Evolutionary conservation across 1,140 invertebrate genomes (phyloP), one percentile per base, ranked within the genome.

Genomic region (Orchesella cincta): DNA sequence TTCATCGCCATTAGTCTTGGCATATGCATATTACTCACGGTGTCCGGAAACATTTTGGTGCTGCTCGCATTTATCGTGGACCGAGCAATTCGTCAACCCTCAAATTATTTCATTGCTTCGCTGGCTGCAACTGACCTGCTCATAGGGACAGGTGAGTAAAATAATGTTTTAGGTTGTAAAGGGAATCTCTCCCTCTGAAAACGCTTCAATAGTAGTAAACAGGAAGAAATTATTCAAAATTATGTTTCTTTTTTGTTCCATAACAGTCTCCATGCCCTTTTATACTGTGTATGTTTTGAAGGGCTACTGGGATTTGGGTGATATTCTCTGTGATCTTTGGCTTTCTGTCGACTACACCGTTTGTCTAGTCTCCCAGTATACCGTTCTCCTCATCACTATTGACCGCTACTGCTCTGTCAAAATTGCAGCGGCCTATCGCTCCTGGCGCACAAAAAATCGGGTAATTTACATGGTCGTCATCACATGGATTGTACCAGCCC

Each of bases 331-430:
- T 86, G 98, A 99, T 86, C 88, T 99, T 36, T 99, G 98, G 98
- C 89, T 99, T 0, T 98, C 97, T 0, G 94, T 99, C 26, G 98
- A 99, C 87, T 99, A 99, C 86, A 99, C 97, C 3, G 97, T 99
- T 0, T 99, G 98, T 84, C 88, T 99, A 28, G 97, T 98, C 2
- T 99, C 97, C 1, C 98, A 99, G 85, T 99, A 99, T 86, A 99
- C 98, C 0, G 98, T 99, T 1, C 90, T 99, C 33, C 89, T 98
- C 67, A 99, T 99, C 81, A 99, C 98, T 18, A 95, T 99, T 72
- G 98, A 99, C 86, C 90, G 98, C 79, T 99, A 97, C 87, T 99
- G 97, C 86, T 99, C 97, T 8, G 98, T 99, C 0, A 98, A 98
- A 89, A 98, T 99, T 78, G 97, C 98, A 1, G 96, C 98, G 0